Percentiles rank a stretch among this genome's conserved stretches.
These are phyloP conservation scores for Campylomormyrus tamandua DNA, from an alignment of 2,113 vertebrate genomes.

Conservation along the genomic window DNA sequence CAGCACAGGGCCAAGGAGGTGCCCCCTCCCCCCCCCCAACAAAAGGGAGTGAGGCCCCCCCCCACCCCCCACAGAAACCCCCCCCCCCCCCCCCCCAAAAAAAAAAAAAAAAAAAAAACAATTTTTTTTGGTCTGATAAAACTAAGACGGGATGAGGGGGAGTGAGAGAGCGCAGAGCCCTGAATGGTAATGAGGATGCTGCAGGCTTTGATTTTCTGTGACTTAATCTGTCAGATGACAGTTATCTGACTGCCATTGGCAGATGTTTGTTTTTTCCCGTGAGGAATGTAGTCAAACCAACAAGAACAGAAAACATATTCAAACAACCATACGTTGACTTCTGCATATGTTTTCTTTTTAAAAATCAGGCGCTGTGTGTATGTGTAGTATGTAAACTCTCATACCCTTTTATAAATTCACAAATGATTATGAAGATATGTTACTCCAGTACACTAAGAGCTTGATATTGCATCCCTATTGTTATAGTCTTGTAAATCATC, in stretches of 20 bases:
- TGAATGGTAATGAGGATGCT: slow-evolving; percentile 17
- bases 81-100: no score
- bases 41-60: no score
- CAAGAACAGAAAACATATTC: not conserved
- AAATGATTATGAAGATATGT: not conserved
- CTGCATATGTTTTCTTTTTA: not conserved
- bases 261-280: not conserved
- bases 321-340: not conserved
- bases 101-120: no score
- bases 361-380: not conserved
- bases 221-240: slow-evolving; percentile 7
- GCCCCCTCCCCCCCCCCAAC: no score
- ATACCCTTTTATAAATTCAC: not conserved
- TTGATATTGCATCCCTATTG: not conserved
- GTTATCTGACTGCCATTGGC: slow-evolving; percentile 14
- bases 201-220: slow-evolving; percentile 20
- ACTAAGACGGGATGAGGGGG: not conserved
- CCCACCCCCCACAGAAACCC: not conserved
- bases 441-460: not conserved
- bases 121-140: not conserved
- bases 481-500: not conserved
- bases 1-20: no score
- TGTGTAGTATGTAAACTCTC: not conserved
- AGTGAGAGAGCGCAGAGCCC: not conserved
- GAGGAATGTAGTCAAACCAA: not conserved